Percentiles rank a stretch among this genome's conserved stretches.
Conservation (phyloP, 2,113 vertebrate genomes). For the Perccottus glenii region DNA sequence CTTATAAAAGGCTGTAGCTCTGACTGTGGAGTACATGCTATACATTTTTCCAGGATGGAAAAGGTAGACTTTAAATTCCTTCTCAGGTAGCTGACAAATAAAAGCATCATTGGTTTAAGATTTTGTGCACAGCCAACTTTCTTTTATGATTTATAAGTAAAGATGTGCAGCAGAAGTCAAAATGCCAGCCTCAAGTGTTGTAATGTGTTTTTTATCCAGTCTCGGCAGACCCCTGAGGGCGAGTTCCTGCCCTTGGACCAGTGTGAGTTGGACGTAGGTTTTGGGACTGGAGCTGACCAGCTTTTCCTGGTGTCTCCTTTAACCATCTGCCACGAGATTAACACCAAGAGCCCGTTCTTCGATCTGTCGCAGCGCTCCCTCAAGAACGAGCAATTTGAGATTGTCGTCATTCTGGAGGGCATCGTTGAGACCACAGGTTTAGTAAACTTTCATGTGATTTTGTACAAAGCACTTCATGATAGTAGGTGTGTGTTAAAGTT, state of each 20-base stretch:
- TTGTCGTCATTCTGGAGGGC: conserved; percentile 90
- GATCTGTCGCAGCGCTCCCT: conserved; percentile 88
- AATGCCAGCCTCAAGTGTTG: background rate
- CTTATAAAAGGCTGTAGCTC: conserved; percentile 4
- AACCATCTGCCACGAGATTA: conserved; percentile 92
- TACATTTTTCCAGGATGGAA: background rate
- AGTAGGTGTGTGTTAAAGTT: no score
- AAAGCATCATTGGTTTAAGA: background rate
- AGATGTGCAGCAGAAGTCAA: background rate
- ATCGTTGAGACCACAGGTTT: conserved; percentile 91
- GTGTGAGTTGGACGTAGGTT: conserved; percentile 90
- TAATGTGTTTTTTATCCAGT: conserved; percentile 73
- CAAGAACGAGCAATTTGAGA: conserved; percentile 88
- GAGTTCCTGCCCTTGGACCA: conserved; percentile 91
- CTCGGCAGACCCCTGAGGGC: conserved; percentile 89
- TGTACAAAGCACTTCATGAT: no score
- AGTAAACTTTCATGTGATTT: background rate
- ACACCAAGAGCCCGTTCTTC: conserved; percentile 88
- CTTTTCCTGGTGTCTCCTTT: conserved; percentile 90
- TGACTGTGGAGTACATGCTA: background rate
- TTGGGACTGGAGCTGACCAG: conserved; percentile 90
- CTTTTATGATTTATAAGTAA: background rate
- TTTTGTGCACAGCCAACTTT: background rate
- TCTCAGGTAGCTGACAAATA: background rate
- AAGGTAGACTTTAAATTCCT: conserved; percentile 5